Evolutionary conservation across 53 echinoderm and acorn worm genomes (phyloP).

Genomic region (Arbacia lixula): DNA sequence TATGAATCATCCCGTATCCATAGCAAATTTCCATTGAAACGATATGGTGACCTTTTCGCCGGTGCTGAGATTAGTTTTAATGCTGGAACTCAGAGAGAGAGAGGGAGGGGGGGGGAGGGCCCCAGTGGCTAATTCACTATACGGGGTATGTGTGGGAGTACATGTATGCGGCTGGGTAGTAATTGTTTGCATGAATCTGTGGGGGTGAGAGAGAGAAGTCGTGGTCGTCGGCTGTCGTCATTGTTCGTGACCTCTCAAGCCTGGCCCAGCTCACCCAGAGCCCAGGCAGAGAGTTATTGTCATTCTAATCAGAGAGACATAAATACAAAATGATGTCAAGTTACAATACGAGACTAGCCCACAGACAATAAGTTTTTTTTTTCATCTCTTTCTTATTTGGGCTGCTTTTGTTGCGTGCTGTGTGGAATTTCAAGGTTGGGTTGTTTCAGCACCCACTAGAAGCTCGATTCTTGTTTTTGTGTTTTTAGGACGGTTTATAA

Average conservation of each 20-base stretch:
- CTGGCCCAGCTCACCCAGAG: background rate
- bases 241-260: background rate
- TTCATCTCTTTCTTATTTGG: background rate
- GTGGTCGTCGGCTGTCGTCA: too few relatives aligned
- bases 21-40: too few relatives aligned
- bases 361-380: background rate
- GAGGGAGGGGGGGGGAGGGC: too few relatives aligned
- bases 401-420: background rate
- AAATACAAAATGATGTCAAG: slow-evolving; percentile 5
- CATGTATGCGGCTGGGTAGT: too few relatives aligned
- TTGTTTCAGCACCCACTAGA: background rate
- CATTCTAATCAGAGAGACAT: slow-evolving; percentile 20
- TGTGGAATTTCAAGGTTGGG: slow-evolving; percentile 15
- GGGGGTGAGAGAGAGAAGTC: too few relatives aligned
- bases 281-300: background rate
- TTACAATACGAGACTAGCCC: background rate
- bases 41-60: too few relatives aligned
- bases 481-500: background rate
- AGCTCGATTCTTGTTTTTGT: slow-evolving; percentile 25
- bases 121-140: too few relatives aligned
- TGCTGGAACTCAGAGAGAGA: too few relatives aligned
- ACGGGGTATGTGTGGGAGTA: too few relatives aligned
- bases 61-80: too few relatives aligned
- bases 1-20: too few relatives aligned
- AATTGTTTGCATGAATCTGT: too few relatives aligned